Conservation (phyloP, 2,888 invertebrate genomes). For the Caenorhabditis sp. region DNA sequence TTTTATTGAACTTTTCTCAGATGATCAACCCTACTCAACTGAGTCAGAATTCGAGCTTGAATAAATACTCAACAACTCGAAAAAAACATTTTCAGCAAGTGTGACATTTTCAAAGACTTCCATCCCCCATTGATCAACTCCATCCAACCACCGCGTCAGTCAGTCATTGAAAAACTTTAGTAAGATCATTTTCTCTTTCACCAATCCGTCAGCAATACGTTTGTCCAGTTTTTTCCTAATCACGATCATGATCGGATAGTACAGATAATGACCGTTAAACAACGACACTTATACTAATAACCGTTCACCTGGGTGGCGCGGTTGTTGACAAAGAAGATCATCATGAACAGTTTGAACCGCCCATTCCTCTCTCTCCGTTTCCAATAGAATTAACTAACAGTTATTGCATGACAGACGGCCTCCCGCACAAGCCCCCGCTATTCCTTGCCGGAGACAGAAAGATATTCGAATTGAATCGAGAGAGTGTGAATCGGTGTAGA, state of each 20-base stretch:
- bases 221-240: too few relatives aligned
- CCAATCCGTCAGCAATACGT: too few relatives aligned
- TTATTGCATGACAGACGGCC: constrained; percentile 17
- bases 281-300: constrained; percentile 12
- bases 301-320: constrained; percentile 9
- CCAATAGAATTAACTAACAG: constrained; percentile 22
- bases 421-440: constrained; percentile 16
- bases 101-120: too few relatives aligned
- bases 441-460: constrained; percentile 26
- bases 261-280: constrained; percentile 38
- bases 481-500: neutral
- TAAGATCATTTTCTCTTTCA: too few relatives aligned
- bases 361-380: neutral
- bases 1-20: too few relatives aligned
- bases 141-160: too few relatives aligned
- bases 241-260: constrained; percentile 7
- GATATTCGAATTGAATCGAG: constrained; percentile 2
- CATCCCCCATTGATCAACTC: too few relatives aligned
- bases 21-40: too few relatives aligned
- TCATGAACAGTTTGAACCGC: constrained; percentile 11
- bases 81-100: too few relatives aligned
- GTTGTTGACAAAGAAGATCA: constrained; percentile 52
- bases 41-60: too few relatives aligned
- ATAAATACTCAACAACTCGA: too few relatives aligned
- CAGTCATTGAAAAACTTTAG: too few relatives aligned